Conservation (phyloP, 1,140 invertebrate species). For the Drosophila neocordata region DNA sequence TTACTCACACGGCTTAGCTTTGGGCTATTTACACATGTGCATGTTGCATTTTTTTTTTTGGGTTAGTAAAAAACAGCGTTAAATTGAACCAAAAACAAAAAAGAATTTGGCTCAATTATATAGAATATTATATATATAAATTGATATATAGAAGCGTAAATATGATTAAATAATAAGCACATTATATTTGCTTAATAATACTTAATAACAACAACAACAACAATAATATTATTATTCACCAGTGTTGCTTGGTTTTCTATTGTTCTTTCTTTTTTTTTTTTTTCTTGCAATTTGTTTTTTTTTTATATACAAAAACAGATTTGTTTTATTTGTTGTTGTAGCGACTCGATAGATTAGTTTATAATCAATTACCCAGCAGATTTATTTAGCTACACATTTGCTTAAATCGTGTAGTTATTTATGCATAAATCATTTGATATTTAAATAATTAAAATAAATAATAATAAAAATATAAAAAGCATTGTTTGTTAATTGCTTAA, state of each 20-base stretch:
- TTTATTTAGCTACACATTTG: conserved; percentile 36
- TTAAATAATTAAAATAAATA: conserved; percentile 11
- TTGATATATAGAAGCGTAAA: too few relatives aligned
- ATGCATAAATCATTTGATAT: conserved; percentile 7
- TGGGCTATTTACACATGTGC: conserved; percentile 55
- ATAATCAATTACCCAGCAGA: conserved; percentile 32
- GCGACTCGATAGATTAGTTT: conserved; percentile 1
- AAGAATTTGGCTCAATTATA: conserved; percentile 36
- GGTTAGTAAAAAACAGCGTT: conserved; percentile 64
- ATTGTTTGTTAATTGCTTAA: conserved; percentile 3
- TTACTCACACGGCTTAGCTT: conserved; percentile 26
- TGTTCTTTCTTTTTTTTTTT: not conserved
- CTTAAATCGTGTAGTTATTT: conserved; percentile 33
- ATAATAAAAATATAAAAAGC: conserved; percentile 14
- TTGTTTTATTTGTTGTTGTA: not conserved
- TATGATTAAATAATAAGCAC: not conserved
- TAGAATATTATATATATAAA: not conserved
- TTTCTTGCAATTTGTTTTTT: too few relatives aligned
- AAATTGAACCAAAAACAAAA: conserved; percentile 52
- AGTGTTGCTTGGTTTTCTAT: not conserved
- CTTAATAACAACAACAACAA: not conserved
- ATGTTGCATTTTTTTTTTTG: conserved; percentile 37
- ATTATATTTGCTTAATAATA: not conserved
- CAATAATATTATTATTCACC: conserved; percentile 4
- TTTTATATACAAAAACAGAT: conserved; percentile 59